Evolutionary conservation across 2,888 invertebrate genomes (phyloP), one percentile per base, ranked within the genome.

Genomic region (Drosophila pseudotalamancana): DNA sequence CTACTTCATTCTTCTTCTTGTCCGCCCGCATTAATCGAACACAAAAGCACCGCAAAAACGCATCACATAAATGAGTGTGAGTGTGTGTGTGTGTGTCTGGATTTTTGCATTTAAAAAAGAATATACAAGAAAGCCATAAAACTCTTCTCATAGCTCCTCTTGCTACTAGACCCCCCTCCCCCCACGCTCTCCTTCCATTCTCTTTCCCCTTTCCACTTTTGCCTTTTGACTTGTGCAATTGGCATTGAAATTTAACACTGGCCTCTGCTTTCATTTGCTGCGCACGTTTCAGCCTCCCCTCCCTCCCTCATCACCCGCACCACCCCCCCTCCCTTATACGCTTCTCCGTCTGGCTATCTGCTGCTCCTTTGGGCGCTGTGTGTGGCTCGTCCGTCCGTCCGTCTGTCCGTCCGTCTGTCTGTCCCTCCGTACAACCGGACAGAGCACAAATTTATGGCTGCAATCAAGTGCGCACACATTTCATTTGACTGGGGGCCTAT

Each of bases 171-270:
- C 14, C 21, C 14, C 12, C 6, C 6, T 9, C 18, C 40, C 3
- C 29, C 5, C 25, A 0, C 25, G 16, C 9, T 23, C 23, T 14
- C 16, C 27, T n/a, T n/a, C 29, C 32, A 43, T 9, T 8, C 27
- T 51, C 50, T 16, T n/a, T 18, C 18, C 16, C 34, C 25, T 8
- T 11, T 25, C 23, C 21, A 3, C 49, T 14, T 21, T 42, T 19
- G 48, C 35, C 45, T 39, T 69, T 68, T 50, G 57, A 75, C 66
- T 70, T 84, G 65, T 40, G 60, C 82, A 78, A 79, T 77, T 82
- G 82, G 69, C 81, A 85, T 82, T 82, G 81, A 82, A 81, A 84
- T 71, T 79, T 76, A 84, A 81, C 73, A 74, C 81, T 82, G 78
- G 49, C 59, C 70, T 27, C 42, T 37, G 50, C 57, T 64, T 64